Base-by-base conservation (phyloP, 2,888 invertebrate genomes). In the Torymus tubicola region DNA sequence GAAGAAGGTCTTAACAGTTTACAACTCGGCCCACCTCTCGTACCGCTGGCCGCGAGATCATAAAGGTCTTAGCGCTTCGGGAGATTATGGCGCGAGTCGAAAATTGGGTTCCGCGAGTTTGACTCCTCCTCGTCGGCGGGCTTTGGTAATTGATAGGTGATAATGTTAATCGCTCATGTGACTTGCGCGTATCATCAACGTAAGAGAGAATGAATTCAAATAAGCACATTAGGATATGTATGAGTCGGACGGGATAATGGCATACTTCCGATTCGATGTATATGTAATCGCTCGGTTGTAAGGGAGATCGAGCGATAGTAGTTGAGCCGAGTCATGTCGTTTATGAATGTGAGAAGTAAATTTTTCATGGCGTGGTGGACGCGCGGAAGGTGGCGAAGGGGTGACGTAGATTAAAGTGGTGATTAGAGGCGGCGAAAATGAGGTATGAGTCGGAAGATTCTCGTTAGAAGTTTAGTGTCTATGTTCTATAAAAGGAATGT, bases 1-100 rank as follows among this genome's bases (percentile, higher is more conserved):
- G 83, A 83, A 84, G 84, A 84, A 84, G 84, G 83, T 85, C 85
- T 85, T 85, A 84, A 83, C 83, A 83, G 85, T 85, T 85, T 84
- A 84, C 82, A 85, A 84, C 84, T 84, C 84, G 67, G 78, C 78
- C 80, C 83, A 84, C 83, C 82, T 83, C 83, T 21, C 13, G 5
- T 55, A 12, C 55, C 55, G 61, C 72, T 31, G 31, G 31, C 42
- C 50, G 13, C 75, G 79, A 80, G 81, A 81, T 78, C 81, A 78
- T 81, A 82, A 82, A 81, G 81, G 82, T 82, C 82, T 83, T 83
- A 83, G 73, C 84, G 83, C 81, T 82, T 80, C 82, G 81, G 82
- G 83, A 84, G 82, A 84, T 83, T 84, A 84, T 84, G 80, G 82
- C 70, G 64, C 11, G 64, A 67, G 60, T 53, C 52, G 0, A 21